Percentiles rank a stretch among this genome's conserved stretches.
Evolutionary conservation across 2,113 vertebrate species (phyloP).

Genomic region (Serilophus lunatus): DNA sequence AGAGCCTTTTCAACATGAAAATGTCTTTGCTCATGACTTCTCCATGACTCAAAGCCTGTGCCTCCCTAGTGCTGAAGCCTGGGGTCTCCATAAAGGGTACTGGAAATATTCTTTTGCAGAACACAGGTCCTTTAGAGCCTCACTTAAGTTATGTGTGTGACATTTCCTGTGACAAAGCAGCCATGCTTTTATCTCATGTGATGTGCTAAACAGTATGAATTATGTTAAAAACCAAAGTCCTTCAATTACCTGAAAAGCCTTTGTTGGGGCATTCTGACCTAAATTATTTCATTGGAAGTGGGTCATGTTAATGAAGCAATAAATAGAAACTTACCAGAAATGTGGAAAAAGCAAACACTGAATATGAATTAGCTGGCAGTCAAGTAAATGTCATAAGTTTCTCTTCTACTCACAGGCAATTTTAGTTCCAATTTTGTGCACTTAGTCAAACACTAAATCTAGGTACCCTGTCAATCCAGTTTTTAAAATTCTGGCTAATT

Average conservation of each 20-base stretch:
- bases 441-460: not conserved
- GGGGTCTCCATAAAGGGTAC: not conserved
- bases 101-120: not conserved
- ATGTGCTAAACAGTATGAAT: not conserved
- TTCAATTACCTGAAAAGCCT: not conserved
- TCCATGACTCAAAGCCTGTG: not conserved
- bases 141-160: not conserved
- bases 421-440: slow-evolving; percentile 23
- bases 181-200: not conserved
- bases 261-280: not conserved
- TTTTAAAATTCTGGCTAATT: not conserved
- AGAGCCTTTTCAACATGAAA: not conserved
- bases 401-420: not conserved
- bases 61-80: not conserved
- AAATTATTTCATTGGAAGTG: not conserved
- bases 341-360: not conserved
- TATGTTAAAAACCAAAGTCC: not conserved
- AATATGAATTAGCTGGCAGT: not conserved
- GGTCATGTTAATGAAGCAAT: slow-evolving; percentile 20
- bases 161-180: not conserved
- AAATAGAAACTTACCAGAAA: not conserved
- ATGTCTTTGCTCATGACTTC: not conserved
- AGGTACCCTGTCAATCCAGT: not conserved
- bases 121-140: not conserved
- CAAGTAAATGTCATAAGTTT: not conserved